phyloP scores from a whole-genome alignment of 1,140 invertebrate species.

The Heliconius eleuchia region DNA sequence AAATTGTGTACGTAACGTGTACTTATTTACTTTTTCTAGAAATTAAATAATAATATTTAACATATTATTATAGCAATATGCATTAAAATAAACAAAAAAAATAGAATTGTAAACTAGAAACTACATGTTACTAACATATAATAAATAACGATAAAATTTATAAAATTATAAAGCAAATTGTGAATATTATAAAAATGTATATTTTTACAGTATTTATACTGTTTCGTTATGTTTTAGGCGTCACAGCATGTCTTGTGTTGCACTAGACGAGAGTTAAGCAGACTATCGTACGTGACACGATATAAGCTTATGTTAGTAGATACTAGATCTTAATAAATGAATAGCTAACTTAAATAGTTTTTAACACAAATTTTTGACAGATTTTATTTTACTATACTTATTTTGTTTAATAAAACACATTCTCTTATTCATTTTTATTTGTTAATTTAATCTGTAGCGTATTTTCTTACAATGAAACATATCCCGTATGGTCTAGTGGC shows the following conservation, averaged over 20 bases:
- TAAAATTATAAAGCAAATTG: too few relatives aligned
- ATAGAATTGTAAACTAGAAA: too few relatives aligned
- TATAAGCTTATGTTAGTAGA: neutral
- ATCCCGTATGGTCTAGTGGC: slow-evolving; percentile 88
- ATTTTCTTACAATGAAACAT: neutral
- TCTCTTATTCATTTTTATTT: neutral
- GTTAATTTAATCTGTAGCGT: neutral
- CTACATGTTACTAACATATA: too few relatives aligned
- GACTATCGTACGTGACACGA: neutral
- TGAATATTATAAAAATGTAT: too few relatives aligned
- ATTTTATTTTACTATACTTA: too few relatives aligned
- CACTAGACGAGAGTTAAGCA: neutral
- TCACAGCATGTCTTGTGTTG: neutral
- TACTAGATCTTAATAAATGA: neutral
- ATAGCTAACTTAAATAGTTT: neutral
- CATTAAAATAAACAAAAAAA: too few relatives aligned
- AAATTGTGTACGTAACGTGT: neutral
- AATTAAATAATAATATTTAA: too few relatives aligned
- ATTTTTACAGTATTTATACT: too few relatives aligned
- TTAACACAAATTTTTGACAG: too few relatives aligned
- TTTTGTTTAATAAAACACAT: too few relatives aligned
- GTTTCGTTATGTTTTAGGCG: neutral
- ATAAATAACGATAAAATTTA: too few relatives aligned
- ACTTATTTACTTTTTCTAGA: neutral
- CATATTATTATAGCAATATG: too few relatives aligned